These are phyloP conservation scores for Caenorhabditis sp. DNA, from an alignment of 2,888 invertebrate genomes.

Conservation along the genomic window DNA sequence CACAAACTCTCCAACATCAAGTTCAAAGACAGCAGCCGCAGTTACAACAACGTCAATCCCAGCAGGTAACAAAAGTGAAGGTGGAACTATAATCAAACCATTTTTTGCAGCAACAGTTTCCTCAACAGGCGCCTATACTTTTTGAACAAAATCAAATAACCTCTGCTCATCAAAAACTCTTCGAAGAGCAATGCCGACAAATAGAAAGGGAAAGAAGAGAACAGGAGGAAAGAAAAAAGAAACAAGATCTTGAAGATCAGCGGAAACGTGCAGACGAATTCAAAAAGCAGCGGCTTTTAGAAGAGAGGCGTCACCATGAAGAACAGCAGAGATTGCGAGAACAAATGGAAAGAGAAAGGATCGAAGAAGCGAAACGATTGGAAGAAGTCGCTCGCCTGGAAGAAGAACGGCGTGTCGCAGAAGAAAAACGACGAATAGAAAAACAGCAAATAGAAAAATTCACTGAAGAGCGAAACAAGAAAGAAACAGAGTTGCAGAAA, in stretches of 20 bases:
- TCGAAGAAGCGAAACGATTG: slow-evolving; percentile 24
- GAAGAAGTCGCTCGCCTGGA: slow-evolving; percentile 23
- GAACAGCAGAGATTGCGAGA: slow-evolving; percentile 18
- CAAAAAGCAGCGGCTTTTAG: slow-evolving; percentile 1
- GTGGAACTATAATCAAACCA: no score
- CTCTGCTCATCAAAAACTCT: slow-evolving; percentile 19
- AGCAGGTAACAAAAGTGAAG: not conserved
- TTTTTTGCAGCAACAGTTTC: slow-evolving; percentile 47
- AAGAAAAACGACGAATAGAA: slow-evolving; percentile 48
- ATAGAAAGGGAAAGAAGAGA: slow-evolving; percentile 22
- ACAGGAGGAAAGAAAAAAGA: slow-evolving; percentile 46
- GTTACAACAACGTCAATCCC: not conserved
- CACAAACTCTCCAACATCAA: slow-evolving; percentile 10
- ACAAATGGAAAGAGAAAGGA: slow-evolving; percentile 41
- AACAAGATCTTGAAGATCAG: slow-evolving; percentile 43
- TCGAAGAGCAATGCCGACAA: slow-evolving; percentile 41
- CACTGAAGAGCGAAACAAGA: slow-evolving; percentile 48
- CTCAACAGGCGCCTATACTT: slow-evolving; percentile 15
- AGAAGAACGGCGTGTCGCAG: slow-evolving; percentile 44
- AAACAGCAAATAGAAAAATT: slow-evolving; percentile 43
- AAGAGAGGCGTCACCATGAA: slow-evolving; percentile 13
- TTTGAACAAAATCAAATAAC: not conserved
- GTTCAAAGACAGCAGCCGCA: not conserved
- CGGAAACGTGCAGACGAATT: slow-evolving; percentile 39
- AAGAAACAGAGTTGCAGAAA: slow-evolving; percentile 28